A percentile compares a stretch with the other conserved stretches of the same genome.
Conservation (phyloP, 1,140 invertebrate species). For the Scaptodrosophila lebanonensis region DNA sequence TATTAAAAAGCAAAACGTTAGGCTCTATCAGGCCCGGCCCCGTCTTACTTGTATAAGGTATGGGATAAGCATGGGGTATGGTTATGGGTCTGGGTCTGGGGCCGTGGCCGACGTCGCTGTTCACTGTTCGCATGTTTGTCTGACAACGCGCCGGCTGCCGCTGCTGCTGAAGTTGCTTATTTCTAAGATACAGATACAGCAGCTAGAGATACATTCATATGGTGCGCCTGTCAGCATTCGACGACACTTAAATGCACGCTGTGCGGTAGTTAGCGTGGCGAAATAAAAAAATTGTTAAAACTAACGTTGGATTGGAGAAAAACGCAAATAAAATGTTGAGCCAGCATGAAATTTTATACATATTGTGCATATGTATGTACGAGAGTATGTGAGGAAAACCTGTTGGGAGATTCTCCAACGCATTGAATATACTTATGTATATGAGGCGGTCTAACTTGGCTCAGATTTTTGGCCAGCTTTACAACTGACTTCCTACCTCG, state of each 20-base stretch:
- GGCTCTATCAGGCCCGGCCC: slow-evolving; percentile 16
- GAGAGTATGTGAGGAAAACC: slow-evolving; percentile 29
- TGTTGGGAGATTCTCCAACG: slow-evolving; percentile 57
- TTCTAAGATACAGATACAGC: slow-evolving; percentile 25
- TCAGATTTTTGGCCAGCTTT: slow-evolving; percentile 28
- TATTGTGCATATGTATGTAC: neutral
- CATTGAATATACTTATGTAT: slow-evolving; percentile 61
- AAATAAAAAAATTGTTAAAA: slow-evolving; percentile 66
- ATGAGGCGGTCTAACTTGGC: slow-evolving; percentile 32
- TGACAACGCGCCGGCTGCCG: slow-evolving; percentile 21
- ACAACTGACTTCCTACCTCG: slow-evolving; percentile 39
- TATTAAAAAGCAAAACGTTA: slow-evolving; percentile 68
- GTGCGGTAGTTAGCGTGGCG: slow-evolving; percentile 68
- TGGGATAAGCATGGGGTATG: too few species aligned
- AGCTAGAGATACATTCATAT: slow-evolving; percentile 20
- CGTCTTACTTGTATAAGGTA: too few species aligned
- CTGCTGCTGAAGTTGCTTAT: slow-evolving; percentile 8
- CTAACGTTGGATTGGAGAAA: slow-evolving; percentile 61
- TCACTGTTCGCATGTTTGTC: slow-evolving; percentile 35
- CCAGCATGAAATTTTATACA: neutral
- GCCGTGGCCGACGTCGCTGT: slow-evolving; percentile 13
- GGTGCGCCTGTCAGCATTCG: slow-evolving; percentile 3
- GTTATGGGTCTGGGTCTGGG: neutral
- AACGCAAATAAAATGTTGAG: neutral
- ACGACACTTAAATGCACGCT: slow-evolving; percentile 67